Evolutionary conservation across 2,113 vertebrate genomes (phyloP).

Genomic region (Lanius collurio): DNA sequence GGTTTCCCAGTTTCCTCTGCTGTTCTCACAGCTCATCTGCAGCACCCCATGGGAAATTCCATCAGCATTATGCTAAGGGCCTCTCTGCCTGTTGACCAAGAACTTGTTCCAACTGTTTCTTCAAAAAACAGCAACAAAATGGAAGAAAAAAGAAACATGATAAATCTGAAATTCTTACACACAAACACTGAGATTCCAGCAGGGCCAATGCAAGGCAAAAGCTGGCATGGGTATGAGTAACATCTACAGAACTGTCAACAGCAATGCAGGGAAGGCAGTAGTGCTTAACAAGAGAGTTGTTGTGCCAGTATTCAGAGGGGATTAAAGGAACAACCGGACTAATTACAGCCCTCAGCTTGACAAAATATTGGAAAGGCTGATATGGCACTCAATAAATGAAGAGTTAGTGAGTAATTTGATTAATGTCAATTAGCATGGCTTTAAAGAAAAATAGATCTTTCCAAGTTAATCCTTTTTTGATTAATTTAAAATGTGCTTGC

Average conservation of each 20-base stretch:
- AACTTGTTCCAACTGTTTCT: not conserved
- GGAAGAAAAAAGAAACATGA: not conserved
- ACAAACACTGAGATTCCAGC: not conserved
- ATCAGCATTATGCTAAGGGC: not conserved
- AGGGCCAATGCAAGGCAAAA: not conserved
- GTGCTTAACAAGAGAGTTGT: not conserved
- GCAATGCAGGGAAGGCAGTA: not conserved
- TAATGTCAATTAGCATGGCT: constrained; percentile 47
- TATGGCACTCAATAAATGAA: constrained; percentile 37
- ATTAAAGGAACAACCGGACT: constrained; percentile 42
- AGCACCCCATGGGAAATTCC: not conserved
- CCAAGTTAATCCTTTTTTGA: constrained; percentile 40
- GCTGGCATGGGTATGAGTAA: not conserved
- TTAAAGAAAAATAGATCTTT: constrained; percentile 58
- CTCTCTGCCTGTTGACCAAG: not conserved
- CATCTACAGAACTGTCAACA: not conserved
- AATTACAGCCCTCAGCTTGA: constrained; percentile 39
- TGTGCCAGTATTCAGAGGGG: constrained; percentile 36
- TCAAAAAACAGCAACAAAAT: not conserved
- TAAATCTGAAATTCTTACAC: not conserved
- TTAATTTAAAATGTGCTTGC: constrained; percentile 35
- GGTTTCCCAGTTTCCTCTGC: not conserved
- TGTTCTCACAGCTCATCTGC: not conserved
- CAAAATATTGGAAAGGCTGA: constrained; percentile 41
- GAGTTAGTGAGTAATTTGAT: constrained; percentile 50